Percentiles rank a stretch among this genome's conserved stretches.
These are phyloP conservation scores for Rotaria socialis DNA, from an alignment of 2,888 invertebrate genomes.

Conservation along the genomic window DNA sequence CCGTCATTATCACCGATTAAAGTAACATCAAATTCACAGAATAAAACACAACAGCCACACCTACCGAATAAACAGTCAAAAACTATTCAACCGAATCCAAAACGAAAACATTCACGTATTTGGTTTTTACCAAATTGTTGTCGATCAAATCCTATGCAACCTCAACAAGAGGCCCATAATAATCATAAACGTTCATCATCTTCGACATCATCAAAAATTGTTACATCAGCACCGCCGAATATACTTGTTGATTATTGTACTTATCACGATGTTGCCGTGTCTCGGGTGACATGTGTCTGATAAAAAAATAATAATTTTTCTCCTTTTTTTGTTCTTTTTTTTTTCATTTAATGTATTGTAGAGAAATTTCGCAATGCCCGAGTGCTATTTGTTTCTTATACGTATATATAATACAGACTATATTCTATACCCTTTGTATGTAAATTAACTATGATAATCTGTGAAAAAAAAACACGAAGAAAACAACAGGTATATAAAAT, in stretches of 20 bases:
- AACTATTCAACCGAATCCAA: neutral
- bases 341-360: slow-evolving; percentile 4
- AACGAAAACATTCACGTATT: neutral
- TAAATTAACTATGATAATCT: neutral
- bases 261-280: slow-evolving; percentile 27
- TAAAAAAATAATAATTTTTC: neutral
- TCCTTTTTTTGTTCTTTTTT: neutral
- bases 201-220: neutral
- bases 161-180: neutral
- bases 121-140: neutral
- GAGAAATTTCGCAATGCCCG: neutral
- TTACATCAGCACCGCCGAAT: neutral
- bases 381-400: slow-evolving; percentile 17
- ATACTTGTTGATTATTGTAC: slow-evolving; percentile 35
- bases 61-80: neutral
- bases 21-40: neutral
- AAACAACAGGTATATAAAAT: neutral
- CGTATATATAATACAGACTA: neutral
- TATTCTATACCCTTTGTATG: neutral
- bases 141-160: neutral
- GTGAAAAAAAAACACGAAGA: neutral
- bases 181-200: neutral
- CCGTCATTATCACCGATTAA: neutral
- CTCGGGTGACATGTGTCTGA: slow-evolving; percentile 23
- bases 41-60: neutral